Conservation (phyloP, 2,797 vertebrate species). For the Urocyon cinereoargenteus region DNA sequence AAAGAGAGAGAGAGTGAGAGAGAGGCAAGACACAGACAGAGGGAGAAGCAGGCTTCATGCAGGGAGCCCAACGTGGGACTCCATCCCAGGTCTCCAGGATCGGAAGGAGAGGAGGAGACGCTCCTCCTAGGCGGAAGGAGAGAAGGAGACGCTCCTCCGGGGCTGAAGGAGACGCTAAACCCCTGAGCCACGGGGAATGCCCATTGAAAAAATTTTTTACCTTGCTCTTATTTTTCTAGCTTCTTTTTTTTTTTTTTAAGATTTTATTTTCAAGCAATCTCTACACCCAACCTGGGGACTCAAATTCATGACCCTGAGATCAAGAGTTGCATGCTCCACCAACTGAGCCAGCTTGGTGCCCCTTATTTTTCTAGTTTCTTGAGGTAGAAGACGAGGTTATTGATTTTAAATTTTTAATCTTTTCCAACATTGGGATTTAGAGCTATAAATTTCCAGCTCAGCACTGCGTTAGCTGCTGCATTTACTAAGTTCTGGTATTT, state of each 20-base stretch:
- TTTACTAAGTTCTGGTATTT: constrained; percentile 40
- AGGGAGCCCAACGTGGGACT: not conserved
- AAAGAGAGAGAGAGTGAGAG: not conserved
- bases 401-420: constrained; percentile 43
- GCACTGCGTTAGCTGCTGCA: not conserved
- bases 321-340: not conserved
- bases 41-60: not conserved
- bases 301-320: not conserved
- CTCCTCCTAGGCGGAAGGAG: not conserved
- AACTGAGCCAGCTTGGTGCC: not conserved
- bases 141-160: not conserved
- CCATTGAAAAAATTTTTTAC: not conserved
- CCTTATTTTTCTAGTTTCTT: not conserved
- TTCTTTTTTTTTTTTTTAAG: not conserved
- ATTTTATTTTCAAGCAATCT: not conserved
- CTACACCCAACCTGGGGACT: not conserved
- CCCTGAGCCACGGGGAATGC: not conserved
- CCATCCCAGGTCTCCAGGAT: not conserved
- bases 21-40: not conserved
- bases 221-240: constrained; percentile 6
- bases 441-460: not conserved
- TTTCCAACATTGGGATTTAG: not conserved
- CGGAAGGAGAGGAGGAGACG: too few species aligned
- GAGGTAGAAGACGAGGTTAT: not conserved
- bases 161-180: not conserved